phyloP scores from a whole-genome alignment of 1,140 invertebrate species.

The Drosophila varians region DNA sequence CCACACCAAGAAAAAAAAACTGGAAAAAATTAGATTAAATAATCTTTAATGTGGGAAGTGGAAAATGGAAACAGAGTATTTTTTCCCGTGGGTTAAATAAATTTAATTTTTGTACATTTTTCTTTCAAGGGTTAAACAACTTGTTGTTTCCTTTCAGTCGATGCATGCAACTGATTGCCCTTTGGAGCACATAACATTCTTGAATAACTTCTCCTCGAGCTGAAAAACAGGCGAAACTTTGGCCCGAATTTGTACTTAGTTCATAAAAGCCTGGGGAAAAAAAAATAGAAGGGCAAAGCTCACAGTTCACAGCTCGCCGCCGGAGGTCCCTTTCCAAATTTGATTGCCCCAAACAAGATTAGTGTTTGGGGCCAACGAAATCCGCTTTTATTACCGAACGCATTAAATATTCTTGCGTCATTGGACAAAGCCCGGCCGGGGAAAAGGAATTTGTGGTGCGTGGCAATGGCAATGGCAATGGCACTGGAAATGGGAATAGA shows the following conservation, averaged over 20 bases:
- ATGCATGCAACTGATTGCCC: constrained; percentile 73
- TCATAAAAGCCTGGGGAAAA: constrained; percentile 38
- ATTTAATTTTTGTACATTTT: too few species aligned
- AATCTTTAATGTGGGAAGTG: too few species aligned
- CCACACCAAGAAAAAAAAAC: not conserved
- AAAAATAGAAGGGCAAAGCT: constrained; percentile 3
- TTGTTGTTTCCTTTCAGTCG: constrained; percentile 20
- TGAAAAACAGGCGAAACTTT: constrained; percentile 41
- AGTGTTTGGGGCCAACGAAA: constrained; percentile 60
- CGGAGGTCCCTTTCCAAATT: constrained; percentile 16
- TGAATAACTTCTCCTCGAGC: constrained; percentile 51
- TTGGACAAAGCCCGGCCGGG: constrained; percentile 30
- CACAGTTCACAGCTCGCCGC: too few species aligned
- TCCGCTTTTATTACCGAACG: constrained; percentile 72
- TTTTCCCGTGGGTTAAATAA: too few species aligned
- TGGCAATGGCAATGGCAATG: constrained; percentile 12
- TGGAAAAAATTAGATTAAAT: too few species aligned
- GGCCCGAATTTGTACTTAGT: constrained; percentile 42
- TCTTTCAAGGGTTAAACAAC: not conserved
- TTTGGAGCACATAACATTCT: constrained; percentile 56
- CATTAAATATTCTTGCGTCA: constrained; percentile 79
- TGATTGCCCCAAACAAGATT: constrained; percentile 68
- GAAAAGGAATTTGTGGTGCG: constrained; percentile 40
- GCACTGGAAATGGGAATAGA: constrained; percentile 7
- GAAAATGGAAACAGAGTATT: not conserved